These are phyloP conservation scores for Mesaphorura yosii DNA, from an alignment of 1,140 invertebrate genomes.

Conservation along the genomic window DNA sequence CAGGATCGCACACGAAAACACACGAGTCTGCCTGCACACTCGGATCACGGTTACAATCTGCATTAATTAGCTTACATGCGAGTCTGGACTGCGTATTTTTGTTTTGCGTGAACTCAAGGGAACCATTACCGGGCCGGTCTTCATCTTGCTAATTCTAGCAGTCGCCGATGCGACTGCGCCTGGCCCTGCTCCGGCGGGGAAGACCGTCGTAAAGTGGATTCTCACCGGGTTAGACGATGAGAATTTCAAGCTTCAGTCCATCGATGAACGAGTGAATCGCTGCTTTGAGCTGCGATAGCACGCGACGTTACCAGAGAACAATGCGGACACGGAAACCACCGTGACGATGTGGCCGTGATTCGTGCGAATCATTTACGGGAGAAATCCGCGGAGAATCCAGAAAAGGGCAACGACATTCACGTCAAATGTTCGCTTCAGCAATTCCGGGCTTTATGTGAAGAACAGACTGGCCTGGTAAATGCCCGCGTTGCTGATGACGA, in stretches of 20 bases:
- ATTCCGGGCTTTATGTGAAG: slow-evolving; percentile 48
- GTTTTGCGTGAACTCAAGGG: no score
- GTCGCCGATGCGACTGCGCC: no score
- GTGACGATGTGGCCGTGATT: slow-evolving; percentile 73
- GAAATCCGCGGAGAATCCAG: slow-evolving; percentile 65
- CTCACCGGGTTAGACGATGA: slow-evolving; percentile 44
- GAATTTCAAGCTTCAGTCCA: slow-evolving; percentile 55
- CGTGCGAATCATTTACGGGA: slow-evolving; percentile 63
- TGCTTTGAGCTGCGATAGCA: slow-evolving; percentile 76
- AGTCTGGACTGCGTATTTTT: no score
- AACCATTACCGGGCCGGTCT: no score
- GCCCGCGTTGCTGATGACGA: slow-evolving; percentile 77
- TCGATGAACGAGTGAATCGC: slow-evolving; percentile 49
- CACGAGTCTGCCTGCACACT: no score
- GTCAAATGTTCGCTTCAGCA: slow-evolving; percentile 57
- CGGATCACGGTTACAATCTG: no score
- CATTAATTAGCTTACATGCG: no score
- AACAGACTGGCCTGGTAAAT: slow-evolving; percentile 69
- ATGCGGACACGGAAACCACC: slow-evolving; percentile 66
- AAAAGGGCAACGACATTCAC: slow-evolving; percentile 69
- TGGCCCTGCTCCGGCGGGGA: slow-evolving; percentile 70
- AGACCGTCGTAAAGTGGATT: slow-evolving; percentile 67
- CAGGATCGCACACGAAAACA: no score
- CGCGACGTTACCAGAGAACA: slow-evolving; percentile 59
- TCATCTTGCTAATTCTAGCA: no score